Evolutionary conservation across 2,797 vertebrate genomes (phyloP).

Genomic region (Falco rusticolus): DNA sequence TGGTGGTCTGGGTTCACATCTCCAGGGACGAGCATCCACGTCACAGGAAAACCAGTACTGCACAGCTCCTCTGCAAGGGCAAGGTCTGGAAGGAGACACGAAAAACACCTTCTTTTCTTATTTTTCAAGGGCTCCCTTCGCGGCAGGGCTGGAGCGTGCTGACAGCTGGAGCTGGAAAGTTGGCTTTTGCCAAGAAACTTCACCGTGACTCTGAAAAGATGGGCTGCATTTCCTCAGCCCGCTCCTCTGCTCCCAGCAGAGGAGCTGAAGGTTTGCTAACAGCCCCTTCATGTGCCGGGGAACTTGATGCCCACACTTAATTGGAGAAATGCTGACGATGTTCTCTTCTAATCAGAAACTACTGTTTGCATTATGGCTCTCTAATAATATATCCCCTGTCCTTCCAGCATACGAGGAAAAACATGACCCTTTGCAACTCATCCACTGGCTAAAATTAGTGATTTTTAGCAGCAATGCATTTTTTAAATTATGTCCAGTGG

Average conservation of each 20-base stretch:
- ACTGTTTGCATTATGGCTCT: background rate
- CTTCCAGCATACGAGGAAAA: background rate
- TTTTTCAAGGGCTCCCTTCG: background rate
- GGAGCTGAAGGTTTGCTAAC: background rate
- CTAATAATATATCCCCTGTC: conserved; percentile 25
- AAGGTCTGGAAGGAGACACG: background rate
- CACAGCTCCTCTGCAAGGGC: background rate
- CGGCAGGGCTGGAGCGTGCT: accelerated
- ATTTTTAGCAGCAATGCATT: conserved; percentile 12
- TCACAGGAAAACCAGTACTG: accelerated
- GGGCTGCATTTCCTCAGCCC: background rate
- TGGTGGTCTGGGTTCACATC: conserved; percentile 12
- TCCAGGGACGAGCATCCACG: background rate
- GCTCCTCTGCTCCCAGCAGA: background rate
- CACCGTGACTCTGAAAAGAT: background rate
- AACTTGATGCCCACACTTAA: background rate
- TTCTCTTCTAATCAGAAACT: conserved; percentile 50
- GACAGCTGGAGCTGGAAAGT: background rate
- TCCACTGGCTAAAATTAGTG: conserved; percentile 48
- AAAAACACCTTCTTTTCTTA: background rate
- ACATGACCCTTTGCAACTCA: conserved; percentile 40
- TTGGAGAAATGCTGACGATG: conserved; percentile 12
- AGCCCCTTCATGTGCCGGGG: background rate
- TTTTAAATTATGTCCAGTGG: conserved; percentile 60
- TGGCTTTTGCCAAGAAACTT: background rate